These are phyloP conservation scores for Halocynthia aurantium DNA, from an alignment of 23 tunicate species.

Conservation along the genomic window DNA sequence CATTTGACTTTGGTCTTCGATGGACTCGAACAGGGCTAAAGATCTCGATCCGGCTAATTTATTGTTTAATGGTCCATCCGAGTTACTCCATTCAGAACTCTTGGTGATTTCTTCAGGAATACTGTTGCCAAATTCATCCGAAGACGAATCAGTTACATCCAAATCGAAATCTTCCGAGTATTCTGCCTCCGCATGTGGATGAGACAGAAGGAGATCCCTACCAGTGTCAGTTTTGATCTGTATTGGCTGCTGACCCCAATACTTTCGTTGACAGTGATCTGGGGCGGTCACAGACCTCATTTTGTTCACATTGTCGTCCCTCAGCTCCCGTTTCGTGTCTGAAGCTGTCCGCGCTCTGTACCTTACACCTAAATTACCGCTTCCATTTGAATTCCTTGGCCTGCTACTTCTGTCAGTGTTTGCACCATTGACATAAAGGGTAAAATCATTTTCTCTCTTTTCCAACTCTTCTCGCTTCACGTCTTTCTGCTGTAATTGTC, in stretches of 20 bases:
- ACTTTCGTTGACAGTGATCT: slow-evolving; percentile 25
- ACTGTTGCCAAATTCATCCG: too few species aligned
- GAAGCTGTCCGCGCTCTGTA: too few species aligned
- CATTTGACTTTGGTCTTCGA: too few species aligned
- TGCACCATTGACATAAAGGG: slow-evolving; percentile 92
- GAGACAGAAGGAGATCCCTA: slow-evolving; percentile 9
- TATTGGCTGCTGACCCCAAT: slow-evolving; percentile 72
- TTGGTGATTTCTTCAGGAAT: not conserved
- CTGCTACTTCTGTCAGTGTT: slow-evolving; percentile 22
- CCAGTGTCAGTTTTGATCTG: slow-evolving; percentile 43
- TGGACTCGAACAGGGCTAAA: not conserved
- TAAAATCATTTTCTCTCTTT: slow-evolving; percentile 68
- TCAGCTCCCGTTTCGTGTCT: too few species aligned
- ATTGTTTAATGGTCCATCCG: slow-evolving; percentile 7
- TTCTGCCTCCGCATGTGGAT: not conserved
- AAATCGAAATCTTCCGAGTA: slow-evolving; percentile 58
- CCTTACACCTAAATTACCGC: too few species aligned
- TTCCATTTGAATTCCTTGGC: not conserved
- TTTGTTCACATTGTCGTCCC: too few species aligned
- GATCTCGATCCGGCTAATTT: not conserved
- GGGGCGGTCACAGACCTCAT: too few species aligned
- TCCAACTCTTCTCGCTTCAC: slow-evolving; percentile 41
- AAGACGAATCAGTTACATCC: slow-evolving; percentile 21
- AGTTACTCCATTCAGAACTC: slow-evolving; percentile 18
- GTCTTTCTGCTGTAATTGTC: slow-evolving; percentile 21